Evolutionary conservation across 2,113 vertebrate species (phyloP).

Genomic region (Cololabis saira): DNA sequence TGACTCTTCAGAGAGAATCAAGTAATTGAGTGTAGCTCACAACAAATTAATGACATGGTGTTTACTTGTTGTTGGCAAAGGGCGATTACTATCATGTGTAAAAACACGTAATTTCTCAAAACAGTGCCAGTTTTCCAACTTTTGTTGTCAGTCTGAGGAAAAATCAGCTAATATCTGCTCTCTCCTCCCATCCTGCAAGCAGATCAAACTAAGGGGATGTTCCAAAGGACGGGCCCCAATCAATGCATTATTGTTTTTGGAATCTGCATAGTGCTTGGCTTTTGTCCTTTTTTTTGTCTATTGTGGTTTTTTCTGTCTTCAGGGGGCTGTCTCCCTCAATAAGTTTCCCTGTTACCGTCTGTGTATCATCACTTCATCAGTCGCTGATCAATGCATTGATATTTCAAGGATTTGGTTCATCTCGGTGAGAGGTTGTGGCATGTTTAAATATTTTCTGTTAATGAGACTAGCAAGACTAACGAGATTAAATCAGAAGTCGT

Average conservation of each 20-base stretch:
- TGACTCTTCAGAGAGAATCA: constrained; percentile 61
- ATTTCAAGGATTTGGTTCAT: constrained; percentile 41
- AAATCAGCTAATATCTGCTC: constrained; percentile 40
- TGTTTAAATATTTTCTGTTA: constrained; percentile 43
- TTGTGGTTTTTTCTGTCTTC: too few relatives aligned
- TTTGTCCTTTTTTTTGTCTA: background rate
- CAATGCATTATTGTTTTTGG: constrained; percentile 29
- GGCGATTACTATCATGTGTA: constrained; percentile 34
- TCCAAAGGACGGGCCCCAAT: constrained; percentile 65
- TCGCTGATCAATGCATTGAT: constrained; percentile 28
- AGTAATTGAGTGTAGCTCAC: constrained; percentile 68
- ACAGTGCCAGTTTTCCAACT: constrained; percentile 58
- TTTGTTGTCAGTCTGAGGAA: constrained; percentile 28
- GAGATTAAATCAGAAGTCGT: constrained; percentile 40
- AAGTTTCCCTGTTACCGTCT: too few relatives aligned
- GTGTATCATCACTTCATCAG: background rate
- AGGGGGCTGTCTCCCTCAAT: too few relatives aligned
- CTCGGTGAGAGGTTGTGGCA: constrained; percentile 8
- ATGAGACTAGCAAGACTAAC: too few relatives aligned
- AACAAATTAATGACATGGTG: constrained; percentile 68
- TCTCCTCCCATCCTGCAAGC: constrained; percentile 31
- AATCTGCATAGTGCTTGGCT: constrained; percentile 42
- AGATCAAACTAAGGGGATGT: constrained; percentile 32
- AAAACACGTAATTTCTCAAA: constrained; percentile 60
- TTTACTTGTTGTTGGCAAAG: constrained; percentile 67